Evolutionary conservation across 2,888 invertebrate genomes (phyloP).

Genomic region (Drosophila quinaria): DNA sequence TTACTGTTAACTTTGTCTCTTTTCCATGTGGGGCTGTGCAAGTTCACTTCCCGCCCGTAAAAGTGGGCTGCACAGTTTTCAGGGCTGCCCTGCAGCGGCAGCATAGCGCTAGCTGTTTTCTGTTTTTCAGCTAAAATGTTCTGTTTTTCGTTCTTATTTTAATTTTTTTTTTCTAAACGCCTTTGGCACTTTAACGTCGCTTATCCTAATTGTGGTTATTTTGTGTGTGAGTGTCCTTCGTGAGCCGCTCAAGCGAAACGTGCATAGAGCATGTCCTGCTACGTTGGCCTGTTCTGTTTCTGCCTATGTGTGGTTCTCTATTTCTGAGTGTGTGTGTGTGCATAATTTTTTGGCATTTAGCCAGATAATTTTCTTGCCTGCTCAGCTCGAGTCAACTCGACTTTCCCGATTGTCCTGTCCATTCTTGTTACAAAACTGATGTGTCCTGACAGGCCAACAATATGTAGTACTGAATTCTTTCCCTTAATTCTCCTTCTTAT

Average conservation of each 20-base stretch:
- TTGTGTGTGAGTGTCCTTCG: slow-evolving; percentile 60
- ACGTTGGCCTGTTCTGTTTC: slow-evolving; percentile 48
- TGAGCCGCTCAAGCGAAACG: slow-evolving; percentile 63
- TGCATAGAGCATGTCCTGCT: slow-evolving; percentile 66
- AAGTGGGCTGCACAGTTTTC: slow-evolving; percentile 65
- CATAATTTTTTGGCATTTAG: slow-evolving; percentile 66
- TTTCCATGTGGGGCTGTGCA: slow-evolving; percentile 39
- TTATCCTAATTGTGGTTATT: slow-evolving; percentile 78
- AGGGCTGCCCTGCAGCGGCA: slow-evolving; percentile 51
- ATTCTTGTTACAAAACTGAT: slow-evolving; percentile 62
- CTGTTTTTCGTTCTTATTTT: slow-evolving; percentile 16
- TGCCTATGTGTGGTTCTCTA: slow-evolving; percentile 11
- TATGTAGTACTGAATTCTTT: slow-evolving; percentile 47
- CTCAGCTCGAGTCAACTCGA: slow-evolving; percentile 51
- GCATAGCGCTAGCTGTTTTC: slow-evolving; percentile 20
- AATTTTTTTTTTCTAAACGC: slow-evolving; percentile 46
- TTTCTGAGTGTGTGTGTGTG: slow-evolving; percentile 32
- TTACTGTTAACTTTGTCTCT: slow-evolving; percentile 62
- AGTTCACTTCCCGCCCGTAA: slow-evolving; percentile 32
- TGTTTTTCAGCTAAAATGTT: slow-evolving; percentile 53
- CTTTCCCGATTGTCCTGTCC: slow-evolving; percentile 40
- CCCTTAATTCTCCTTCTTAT: background rate
- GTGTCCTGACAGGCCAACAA: slow-evolving; percentile 60
- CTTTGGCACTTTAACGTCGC: slow-evolving; percentile 66
- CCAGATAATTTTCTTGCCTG: slow-evolving; percentile 72